Evolutionary conservation across 2,797 vertebrate species (phyloP), one percentile per base, ranked within the genome.

Genomic region (Gymnothorax javanicus): DNA sequence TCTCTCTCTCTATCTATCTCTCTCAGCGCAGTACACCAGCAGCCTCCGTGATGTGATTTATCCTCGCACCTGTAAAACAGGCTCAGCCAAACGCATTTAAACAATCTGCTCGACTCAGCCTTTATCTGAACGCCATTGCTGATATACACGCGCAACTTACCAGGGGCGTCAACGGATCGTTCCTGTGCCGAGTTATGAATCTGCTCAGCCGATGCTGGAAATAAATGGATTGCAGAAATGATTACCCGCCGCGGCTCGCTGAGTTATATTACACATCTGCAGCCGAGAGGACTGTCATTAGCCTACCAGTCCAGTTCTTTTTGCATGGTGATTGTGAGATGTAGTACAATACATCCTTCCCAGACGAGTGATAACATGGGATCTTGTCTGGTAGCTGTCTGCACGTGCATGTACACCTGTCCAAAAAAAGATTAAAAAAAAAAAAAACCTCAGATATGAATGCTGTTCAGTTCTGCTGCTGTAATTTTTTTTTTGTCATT

Each of bases 111-210:
- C 86, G 86, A 90, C 89, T 91, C 64, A 23, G 88, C 75, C 90
- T 93, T 90, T 88, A 89, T 92, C 91, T 73, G 27, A 58, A 23
- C 25, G 84, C 60, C 88, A 90, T 88, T 91, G 33, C 33, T 43
- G 86, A 89, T 93, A 90, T 89, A 86, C 89, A 85, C 89, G 82
- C 91, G 90, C 91, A 93, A 93, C 93, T 91, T 94, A 92, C 88
- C 82, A 82, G 89, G 85, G 17, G 17, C 85, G 54, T 86, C 85
- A 83, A 89, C 84, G 58, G 83, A 91, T 82, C 86, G 85, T 90
- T 91, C 87, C 88, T 59, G 75, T 25, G 60, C 52, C 52, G 60
- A 81, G 86, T 50, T 7, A 59, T 86, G 84, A 89, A 92, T 93
- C 84, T 89, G 82, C 20, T 90, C 85, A 57, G 0, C 86, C 13